These are phyloP conservation scores for Cataglyphis hispanica DNA, from an alignment of 1,140 invertebrate genomes.

Conservation along the genomic window DNA sequence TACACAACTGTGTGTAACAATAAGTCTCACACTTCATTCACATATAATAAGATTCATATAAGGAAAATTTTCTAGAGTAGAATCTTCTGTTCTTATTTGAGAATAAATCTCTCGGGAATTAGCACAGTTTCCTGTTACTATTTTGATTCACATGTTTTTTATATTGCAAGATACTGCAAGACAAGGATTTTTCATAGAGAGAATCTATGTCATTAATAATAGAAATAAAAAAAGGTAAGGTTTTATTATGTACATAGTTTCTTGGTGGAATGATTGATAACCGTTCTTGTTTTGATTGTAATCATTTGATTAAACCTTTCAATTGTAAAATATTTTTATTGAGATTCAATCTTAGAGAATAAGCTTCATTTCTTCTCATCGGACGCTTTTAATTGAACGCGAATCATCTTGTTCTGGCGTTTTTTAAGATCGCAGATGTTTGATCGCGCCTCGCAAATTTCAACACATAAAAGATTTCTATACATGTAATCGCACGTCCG, in stretches of 20 bases:
- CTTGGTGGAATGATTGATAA: neutral
- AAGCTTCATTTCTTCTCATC: neutral
- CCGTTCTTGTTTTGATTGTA: neutral
- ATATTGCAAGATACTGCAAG: neutral
- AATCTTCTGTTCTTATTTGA: neutral
- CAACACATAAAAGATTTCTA: constrained; percentile 40
- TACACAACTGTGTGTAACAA: neutral
- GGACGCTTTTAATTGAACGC: neutral
- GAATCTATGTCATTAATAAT: neutral
- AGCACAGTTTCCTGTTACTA: neutral
- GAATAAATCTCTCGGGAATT: neutral
- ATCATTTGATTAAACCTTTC: neutral
- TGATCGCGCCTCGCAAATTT: constrained; percentile 35
- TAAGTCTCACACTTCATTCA: neutral
- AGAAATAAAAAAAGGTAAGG: neutral
- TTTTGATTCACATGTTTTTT: neutral
- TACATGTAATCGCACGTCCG: constrained; percentile 3
- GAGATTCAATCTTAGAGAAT: neutral
- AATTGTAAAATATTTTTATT: neutral
- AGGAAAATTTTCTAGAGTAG: neutral
- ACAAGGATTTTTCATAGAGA: neutral
- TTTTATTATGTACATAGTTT: neutral
- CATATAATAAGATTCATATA: neutral
- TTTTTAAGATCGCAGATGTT: neutral
- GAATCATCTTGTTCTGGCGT: neutral